Base-by-base conservation (phyloP, 2,113 vertebrate genomes). In the Sapayoa aenigma region DNA sequence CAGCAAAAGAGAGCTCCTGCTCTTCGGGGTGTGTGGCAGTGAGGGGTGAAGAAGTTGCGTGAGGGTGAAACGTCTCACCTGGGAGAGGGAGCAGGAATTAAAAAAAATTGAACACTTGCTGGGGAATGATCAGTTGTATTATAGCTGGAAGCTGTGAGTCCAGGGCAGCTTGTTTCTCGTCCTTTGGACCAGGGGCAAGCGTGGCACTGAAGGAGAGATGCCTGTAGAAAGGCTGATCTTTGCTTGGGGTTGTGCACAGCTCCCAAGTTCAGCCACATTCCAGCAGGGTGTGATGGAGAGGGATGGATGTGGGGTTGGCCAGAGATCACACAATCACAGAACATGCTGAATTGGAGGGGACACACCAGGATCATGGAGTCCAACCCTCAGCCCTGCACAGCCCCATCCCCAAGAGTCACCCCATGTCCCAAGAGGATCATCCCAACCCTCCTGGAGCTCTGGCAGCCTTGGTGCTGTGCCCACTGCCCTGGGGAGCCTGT, bases 81-180 rank as follows among this genome's bases (percentile, higher is more conserved):
- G 10, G 35, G 41, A 16, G 1, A 63, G 44, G 0, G 8, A 37
- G 18, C 1, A 68, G 60, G 39, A 72, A 27, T 6, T 24, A 47
- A 33, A 85, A 12, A 52, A 24, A 23, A 9, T 9, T 20, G 11
- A 9, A 10, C 46, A 20, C 56, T 66, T 76, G 42, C 19, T 76
- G 81, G 25, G 63, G 21, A 18, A n/a, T 31, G 22, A 44, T 60
- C 31, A 78, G 0, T 41, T 35, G 25, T n/a, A 4, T n/a, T 53
- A 6, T 3, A 66, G n/a, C 19, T 67, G 80, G 50, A 35, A 78
- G 33, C 3, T 0, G 0, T 9, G 28, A 44, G 58, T 35, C 9
- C 25, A 13, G 15, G 8, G 17, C 59, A 73, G 53, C 23, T 73
- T 22, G 4, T 79, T 56, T 56, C 44, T 66, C 62, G 59, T 67